Conservation (phyloP, 1,140 invertebrate genomes). For the Listronotus oregonensis region DNA sequence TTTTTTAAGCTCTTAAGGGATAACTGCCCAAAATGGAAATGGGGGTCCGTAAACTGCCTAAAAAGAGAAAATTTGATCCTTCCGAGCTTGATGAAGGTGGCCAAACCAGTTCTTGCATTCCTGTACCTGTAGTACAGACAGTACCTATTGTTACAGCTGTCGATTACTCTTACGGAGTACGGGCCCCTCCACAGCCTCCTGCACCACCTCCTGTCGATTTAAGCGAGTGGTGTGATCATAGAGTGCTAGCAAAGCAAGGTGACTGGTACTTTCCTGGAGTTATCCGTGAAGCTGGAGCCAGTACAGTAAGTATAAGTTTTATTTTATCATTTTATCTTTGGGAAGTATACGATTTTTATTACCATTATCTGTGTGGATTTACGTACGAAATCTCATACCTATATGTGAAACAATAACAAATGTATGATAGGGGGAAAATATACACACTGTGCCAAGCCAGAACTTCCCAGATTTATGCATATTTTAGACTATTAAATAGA, state of each 20-base stretch:
- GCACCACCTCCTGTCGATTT: constrained; percentile 67
- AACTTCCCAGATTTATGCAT: too few relatives aligned
- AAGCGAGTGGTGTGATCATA: constrained; percentile 87
- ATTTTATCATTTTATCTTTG: too few relatives aligned
- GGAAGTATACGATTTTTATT: too few relatives aligned
- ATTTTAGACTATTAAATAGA: too few relatives aligned
- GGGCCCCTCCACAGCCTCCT: constrained; percentile 29
- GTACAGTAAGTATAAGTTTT: constrained; percentile 58
- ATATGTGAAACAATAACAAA: too few relatives aligned
- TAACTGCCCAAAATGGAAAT: constrained; percentile 49
- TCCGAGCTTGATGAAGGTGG: constrained; percentile 74
- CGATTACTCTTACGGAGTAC: constrained; percentile 61
- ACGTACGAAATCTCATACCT: too few relatives aligned
- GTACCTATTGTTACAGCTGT: constrained; percentile 60
- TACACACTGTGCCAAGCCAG: too few relatives aligned
- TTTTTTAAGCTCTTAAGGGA: constrained; percentile 13
- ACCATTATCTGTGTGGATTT: too few relatives aligned
- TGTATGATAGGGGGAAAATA: too few relatives aligned
- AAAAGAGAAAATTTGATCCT: constrained; percentile 87
- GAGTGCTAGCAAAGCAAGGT: constrained; percentile 84
- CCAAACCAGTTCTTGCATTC: constrained; percentile 41
- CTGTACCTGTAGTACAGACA: constrained; percentile 51
- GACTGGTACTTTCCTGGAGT: constrained; percentile 81
- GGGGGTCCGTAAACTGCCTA: constrained; percentile 75
- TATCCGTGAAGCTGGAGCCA: constrained; percentile 64